Percentiles rank a stretch among this genome's conserved stretches.
phyloP scores from a whole-genome alignment of 2,797 vertebrate genomes.

The Poeciliopsis gracilis region DNA sequence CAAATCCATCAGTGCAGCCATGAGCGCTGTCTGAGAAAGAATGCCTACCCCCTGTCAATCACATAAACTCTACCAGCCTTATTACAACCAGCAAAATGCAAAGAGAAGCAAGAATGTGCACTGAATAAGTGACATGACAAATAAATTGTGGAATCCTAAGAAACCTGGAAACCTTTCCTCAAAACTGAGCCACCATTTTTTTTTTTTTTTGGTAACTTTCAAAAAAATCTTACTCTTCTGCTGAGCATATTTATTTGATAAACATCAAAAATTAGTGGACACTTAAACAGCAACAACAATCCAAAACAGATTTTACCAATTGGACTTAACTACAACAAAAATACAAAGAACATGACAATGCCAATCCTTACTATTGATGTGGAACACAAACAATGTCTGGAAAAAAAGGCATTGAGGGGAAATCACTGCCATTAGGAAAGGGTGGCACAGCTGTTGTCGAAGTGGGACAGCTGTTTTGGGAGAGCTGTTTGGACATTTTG shows the following conservation, averaged over 20 bases:
- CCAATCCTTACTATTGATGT: background rate
- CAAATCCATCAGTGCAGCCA: conserved; percentile 16
- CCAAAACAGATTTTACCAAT: background rate
- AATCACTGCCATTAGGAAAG: conserved; percentile 1
- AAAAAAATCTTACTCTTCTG: background rate
- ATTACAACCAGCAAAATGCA: conserved; percentile 23
- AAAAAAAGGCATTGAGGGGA: background rate
- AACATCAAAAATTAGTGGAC: background rate
- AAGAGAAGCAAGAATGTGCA: conserved; percentile 16
- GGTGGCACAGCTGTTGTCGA: conserved; percentile 7
- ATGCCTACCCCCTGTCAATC: conserved; percentile 33
- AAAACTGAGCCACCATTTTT: background rate
- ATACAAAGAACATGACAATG: background rate
- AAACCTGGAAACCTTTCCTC: conserved; percentile 5
- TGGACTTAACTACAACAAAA: background rate
- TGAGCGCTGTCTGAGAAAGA: background rate
- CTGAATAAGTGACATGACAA: conserved; percentile 15
- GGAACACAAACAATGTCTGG: background rate
- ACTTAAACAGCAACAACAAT: background rate
- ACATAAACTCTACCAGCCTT: conserved; percentile 18
- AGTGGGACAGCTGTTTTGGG: conserved; percentile 31
- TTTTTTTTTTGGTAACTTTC: background rate
- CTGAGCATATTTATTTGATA: background rate
- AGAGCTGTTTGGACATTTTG: conserved; percentile 37
- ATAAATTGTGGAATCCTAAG: background rate